Conservation (phyloP, 2,888 invertebrate species). For the Tipula lateralis region DNA sequence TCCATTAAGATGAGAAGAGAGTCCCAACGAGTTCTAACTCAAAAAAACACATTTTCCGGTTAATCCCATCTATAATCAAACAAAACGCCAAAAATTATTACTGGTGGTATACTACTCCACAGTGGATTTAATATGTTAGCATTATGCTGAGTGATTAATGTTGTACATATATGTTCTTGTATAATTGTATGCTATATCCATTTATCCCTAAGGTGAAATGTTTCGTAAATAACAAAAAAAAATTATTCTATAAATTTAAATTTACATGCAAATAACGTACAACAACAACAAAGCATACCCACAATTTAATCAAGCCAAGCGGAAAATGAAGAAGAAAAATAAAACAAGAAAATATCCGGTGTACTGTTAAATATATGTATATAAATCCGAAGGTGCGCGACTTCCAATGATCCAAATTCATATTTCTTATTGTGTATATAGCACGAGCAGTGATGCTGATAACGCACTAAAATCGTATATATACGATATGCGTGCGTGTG, state of each 20-base stretch:
- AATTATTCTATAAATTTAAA: neutral
- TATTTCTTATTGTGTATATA: neutral
- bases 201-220: slow-evolving; percentile 11
- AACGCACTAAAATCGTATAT: neutral
- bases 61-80: no score
- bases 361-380: neutral
- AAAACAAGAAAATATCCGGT: neutral
- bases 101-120: neutral
- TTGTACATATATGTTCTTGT: neutral
- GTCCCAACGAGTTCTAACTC: no score
- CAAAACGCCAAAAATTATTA: no score
- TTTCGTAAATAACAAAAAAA: neutral
- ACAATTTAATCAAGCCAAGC: neutral
- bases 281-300: neutral
- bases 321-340: neutral
- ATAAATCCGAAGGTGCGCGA: neutral
- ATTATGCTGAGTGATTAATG: slow-evolving; percentile 11
- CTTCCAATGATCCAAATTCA: neutral
- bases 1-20: no score
- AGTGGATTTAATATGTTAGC: neutral
- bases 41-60: no score
- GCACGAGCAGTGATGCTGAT: neutral
- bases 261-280: neutral
- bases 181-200: neutral
- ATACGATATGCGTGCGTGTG: neutral